A percentile compares a stretch with the other conserved stretches of the same genome.
Conservation (phyloP, 1,140 invertebrate species). For the Matsumurasca onukii region DNA sequence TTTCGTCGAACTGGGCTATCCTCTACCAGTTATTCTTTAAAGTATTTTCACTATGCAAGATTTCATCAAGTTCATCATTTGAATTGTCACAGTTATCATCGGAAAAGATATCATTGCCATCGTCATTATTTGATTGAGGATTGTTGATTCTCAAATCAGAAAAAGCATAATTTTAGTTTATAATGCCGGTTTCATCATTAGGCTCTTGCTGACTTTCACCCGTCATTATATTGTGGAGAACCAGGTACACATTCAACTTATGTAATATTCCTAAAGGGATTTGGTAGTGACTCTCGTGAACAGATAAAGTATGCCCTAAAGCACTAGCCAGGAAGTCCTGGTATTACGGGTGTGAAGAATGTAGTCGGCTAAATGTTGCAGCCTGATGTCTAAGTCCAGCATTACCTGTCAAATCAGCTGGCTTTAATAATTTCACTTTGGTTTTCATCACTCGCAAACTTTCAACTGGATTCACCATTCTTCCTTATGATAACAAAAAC, state of each 20-base stretch:
- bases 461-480: conserved; percentile 2
- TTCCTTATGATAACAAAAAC: not conserved
- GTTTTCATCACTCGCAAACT: not conserved
- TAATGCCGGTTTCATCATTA: no score
- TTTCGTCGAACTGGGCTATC: no score
- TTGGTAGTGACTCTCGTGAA: not conserved
- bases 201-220: not conserved
- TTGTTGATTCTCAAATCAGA: no score
- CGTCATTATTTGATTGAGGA: no score
- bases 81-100: no score
- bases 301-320: no score
- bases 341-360: not conserved
- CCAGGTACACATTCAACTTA: not conserved
- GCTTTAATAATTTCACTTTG: not conserved
- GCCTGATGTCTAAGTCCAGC: not conserved
- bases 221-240: not conserved
- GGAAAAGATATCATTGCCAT: no score
- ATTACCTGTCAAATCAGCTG: conserved; percentile 4
- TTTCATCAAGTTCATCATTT: no score
- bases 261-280: not conserved
- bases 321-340: not conserved
- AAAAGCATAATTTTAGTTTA: no score
- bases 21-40: no score
- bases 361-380: not conserved
- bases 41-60: no score